Conservation (phyloP, 64 coral and sea anemone genomes). For the Pachyseris speciosa region DNA sequence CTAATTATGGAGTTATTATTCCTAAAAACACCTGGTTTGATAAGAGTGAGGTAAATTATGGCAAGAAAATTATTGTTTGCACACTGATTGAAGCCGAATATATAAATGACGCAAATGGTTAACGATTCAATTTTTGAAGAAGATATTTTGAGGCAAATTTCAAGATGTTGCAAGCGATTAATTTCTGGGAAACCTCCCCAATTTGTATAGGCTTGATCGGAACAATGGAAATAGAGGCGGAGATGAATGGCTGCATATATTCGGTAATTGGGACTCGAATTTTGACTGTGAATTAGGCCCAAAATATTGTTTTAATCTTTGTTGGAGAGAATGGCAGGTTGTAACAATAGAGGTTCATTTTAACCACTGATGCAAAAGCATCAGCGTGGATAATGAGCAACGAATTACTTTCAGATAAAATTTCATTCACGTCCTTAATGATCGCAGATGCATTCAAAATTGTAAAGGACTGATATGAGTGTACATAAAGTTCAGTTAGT, state of each 20-base stretch:
- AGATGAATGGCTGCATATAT: no score
- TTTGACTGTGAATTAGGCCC: not conserved
- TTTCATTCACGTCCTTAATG: not conserved
- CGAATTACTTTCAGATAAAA: not conserved
- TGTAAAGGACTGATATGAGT: no score
- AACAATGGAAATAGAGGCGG: not conserved
- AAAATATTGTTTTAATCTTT: not conserved
- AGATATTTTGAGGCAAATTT: not conserved
- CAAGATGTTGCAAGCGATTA: not conserved
- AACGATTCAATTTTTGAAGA: not conserved
- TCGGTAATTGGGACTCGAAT: not conserved
- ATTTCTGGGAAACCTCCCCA: not conserved
- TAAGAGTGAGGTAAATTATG: conserved; percentile 1
- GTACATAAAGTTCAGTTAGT: no score
- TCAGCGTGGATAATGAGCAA: not conserved
- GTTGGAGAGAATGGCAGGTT: not conserved
- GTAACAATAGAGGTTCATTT: not conserved
- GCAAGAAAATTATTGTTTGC: not conserved
- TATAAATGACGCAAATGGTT: not conserved
- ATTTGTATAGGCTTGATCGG: not conserved
- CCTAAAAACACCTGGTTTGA: conserved; percentile 14
- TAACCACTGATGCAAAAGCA: not conserved
- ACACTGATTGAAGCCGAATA: not conserved
- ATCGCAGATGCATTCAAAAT: not conserved
- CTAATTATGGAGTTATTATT: conserved; percentile 43